These are phyloP conservation scores for Anomalospiza imberbis DNA, from an alignment of 2,797 vertebrate species.

Conservation along the genomic window DNA sequence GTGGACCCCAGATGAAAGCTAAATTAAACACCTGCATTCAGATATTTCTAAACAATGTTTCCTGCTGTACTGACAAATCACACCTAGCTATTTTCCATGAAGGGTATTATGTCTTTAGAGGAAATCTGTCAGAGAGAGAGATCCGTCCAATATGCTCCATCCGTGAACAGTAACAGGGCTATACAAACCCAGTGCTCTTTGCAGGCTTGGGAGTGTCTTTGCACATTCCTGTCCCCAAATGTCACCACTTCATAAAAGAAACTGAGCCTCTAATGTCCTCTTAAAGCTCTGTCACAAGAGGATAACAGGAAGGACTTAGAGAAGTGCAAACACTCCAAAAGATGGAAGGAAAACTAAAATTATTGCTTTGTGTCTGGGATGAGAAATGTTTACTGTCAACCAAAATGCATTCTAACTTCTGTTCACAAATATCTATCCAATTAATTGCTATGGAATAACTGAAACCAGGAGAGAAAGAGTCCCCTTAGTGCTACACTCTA, in stretches of 20 bases:
- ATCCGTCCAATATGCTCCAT: not conserved
- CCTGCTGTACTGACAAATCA: not conserved
- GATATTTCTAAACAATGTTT: not conserved
- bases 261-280: conserved; percentile 22
- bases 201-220: not conserved
- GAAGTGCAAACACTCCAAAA: conserved; percentile 56
- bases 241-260: conserved; percentile 21
- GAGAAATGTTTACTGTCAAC: conserved; percentile 65
- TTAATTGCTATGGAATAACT: conserved; percentile 40
- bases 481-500: not conserved
- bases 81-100: conserved; percentile 2
- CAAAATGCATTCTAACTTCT: conserved; percentile 56
- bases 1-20: not conserved
- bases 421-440: conserved; percentile 39
- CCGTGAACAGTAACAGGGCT: rapidly evolving
- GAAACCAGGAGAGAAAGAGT: conserved; percentile 19
- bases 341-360: conserved; percentile 49
- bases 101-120: conserved; percentile 2
- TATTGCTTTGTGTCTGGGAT: conserved; percentile 30
- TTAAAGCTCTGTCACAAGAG: conserved; percentile 30
- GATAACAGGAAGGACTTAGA: conserved; percentile 57
- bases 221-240: conserved; percentile 20
- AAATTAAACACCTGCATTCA: conserved; percentile 31
- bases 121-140: not conserved
- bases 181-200: not conserved